Base-by-base conservation (phyloP, 1,140 invertebrate genomes). In the Eupristina koningsbergeri region DNA sequence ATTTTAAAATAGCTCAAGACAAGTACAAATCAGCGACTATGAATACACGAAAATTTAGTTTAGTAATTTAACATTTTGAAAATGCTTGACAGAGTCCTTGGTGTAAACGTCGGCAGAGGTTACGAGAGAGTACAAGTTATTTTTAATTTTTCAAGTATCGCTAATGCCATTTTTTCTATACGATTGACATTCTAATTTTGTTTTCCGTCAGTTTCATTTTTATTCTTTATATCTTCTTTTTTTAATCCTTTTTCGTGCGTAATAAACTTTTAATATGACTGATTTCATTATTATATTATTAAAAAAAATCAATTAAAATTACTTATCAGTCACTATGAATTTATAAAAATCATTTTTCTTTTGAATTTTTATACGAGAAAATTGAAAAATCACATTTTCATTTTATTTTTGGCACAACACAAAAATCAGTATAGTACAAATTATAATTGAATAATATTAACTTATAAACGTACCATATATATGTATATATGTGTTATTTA, bases 141-240 rank as follows among this genome's bases (percentile, higher is more conserved):
- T 83, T 83, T 83, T 83, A 26, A 71, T 83, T 83, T 83, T 83
- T 71, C 73, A 26, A 76, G 29, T 61, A 76, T 1, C 29, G 47
- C 47, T 83, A 69, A 76, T 83, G 73, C 64, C 75, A 78, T 75
- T 78, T 83, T 78, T 83, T 83, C 64, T 58, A 22, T 26, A 31
- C 45, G 74, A 78, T 83, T 77, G 75, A 78, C 63, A 83, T 78
- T 83, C 81, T 78, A 78, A 83, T 83, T 83, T 36, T 78, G 47
- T 64, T 39, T 80, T 6, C 22, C 31, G 9, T 79, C 79, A 31
- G 74, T 29, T 79, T 84, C n/a, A n/a, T n/a, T 39, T 80, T 80
- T 80, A 67, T 84, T 53, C 76, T 75, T 19, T 3, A 75, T 81
- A 29, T 45, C 50, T 74, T 71, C 50, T 79, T 64, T 73, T 77